A percentile compares a stretch with the other conserved stretches of the same genome.
phyloP scores from a whole-genome alignment of 2,113 vertebrate genomes.

The Myiozetetes cayanensis region DNA sequence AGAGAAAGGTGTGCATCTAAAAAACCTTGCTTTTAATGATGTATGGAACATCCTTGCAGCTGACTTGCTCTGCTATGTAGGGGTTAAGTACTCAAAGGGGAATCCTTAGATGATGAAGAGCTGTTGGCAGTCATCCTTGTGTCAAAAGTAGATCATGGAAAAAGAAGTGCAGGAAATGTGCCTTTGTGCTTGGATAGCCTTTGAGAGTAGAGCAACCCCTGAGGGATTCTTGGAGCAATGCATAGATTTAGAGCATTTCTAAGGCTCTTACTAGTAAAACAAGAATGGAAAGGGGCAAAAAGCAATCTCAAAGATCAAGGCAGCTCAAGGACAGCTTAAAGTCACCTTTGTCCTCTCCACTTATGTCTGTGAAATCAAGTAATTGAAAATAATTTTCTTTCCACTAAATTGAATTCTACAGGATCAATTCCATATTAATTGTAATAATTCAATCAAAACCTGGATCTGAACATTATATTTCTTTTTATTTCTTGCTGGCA shows the following conservation, averaged over 20 bases:
- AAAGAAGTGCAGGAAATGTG: not conserved
- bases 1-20: not conserved
- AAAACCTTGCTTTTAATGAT: not conserved
- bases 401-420: not conserved
- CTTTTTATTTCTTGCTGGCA: not conserved
- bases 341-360: not conserved
- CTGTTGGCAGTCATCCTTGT: not conserved
- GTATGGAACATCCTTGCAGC: not conserved
- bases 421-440: not conserved
- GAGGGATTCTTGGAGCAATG: not conserved
- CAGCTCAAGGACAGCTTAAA: not conserved
- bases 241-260: not conserved
- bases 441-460: not conserved
- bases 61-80: not conserved
- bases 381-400: not conserved
- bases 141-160: constrained; percentile 30
- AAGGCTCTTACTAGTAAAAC: not conserved
- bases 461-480: not conserved
- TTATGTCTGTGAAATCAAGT: not conserved
- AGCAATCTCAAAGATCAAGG: not conserved
- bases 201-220: not conserved
- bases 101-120: not conserved
- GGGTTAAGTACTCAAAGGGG: not conserved
- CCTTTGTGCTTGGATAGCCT: not conserved
- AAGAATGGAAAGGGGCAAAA: not conserved